Percentiles rank a stretch among this genome's conserved stretches.
phyloP scores from a whole-genome alignment of 2,888 invertebrate genomes.

The Trisateles emortualis region DNA sequence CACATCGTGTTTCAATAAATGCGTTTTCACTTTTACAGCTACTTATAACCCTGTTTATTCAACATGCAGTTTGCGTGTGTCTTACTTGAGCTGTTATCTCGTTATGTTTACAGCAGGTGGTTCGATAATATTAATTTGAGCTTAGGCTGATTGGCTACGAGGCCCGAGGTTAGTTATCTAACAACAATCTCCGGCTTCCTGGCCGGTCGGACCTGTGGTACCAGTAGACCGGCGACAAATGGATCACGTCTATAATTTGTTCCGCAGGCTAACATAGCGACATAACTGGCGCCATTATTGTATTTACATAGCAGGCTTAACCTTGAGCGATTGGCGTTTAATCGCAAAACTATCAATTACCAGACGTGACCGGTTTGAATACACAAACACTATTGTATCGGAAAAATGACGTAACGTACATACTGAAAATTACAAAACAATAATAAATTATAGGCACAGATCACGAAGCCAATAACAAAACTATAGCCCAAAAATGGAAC shows the following conservation, averaged over 20 bases:
- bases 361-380: conserved; percentile 39
- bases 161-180: conserved; percentile 44
- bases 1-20: conserved; percentile 27
- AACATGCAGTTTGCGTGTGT: conserved; percentile 37
- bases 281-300: conserved; percentile 28
- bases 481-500: conserved; percentile 42
- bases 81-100: conserved; percentile 28
- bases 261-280: conserved; percentile 46
- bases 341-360: conserved; percentile 46
- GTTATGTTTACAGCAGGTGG: conserved; percentile 29
- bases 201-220: conserved; percentile 49
- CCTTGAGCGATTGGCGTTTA: conserved; percentile 55
- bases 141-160: conserved; percentile 34
- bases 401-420: conserved; percentile 47
- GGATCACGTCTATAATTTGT: conserved; percentile 57
- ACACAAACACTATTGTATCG: conserved; percentile 21
- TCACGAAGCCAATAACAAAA: conserved; percentile 35
- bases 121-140: conserved; percentile 46
- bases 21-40: conserved; percentile 34
- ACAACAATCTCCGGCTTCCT: conserved; percentile 48
- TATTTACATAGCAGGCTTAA: conserved; percentile 59
- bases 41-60: conserved; percentile 29
- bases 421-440: conserved; percentile 46
- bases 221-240: conserved; percentile 50
- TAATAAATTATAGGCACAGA: conserved; percentile 9